These are phyloP conservation scores for Ceuthmochares aereus DNA, from an alignment of 2,113 vertebrate species.

Conservation along the genomic window DNA sequence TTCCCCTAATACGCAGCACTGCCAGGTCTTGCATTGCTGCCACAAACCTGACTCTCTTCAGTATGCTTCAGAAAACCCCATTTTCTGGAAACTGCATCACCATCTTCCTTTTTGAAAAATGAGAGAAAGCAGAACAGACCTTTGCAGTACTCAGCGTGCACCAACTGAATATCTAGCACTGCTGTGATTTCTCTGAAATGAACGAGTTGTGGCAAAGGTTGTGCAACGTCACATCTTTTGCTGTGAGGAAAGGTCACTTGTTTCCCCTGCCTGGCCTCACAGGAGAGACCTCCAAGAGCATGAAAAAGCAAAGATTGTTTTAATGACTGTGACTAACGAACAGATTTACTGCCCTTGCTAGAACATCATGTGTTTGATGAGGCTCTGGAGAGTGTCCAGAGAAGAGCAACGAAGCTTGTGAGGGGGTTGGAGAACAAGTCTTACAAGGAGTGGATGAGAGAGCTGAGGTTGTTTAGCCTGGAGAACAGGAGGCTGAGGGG, in stretches of 20 bases:
- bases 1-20: not conserved
- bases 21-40: not conserved
- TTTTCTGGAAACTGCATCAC: not conserved
- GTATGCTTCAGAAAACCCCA: not conserved
- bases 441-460: no score
- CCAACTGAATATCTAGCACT: not conserved
- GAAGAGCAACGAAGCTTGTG: no score
- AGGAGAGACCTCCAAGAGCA: not conserved
- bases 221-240: not conserved
- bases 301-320: fast-evolving
- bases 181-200: not conserved
- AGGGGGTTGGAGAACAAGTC: no score
- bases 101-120: not conserved
- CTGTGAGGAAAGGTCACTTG: fast-evolving
- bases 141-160: not conserved
- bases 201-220: not conserved
- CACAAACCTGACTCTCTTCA: not conserved
- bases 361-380: fast-evolving
- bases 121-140: not conserved
- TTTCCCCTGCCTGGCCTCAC: not conserved
- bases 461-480: no score
- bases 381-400: no score
- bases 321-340: fast-evolving
- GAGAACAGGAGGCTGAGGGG: no score
- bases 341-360: fast-evolving